A percentile compares a stretch with the other conserved stretches of the same genome.
Conservation (phyloP, 1,140 invertebrate species). For the Leucophenga varia region DNA sequence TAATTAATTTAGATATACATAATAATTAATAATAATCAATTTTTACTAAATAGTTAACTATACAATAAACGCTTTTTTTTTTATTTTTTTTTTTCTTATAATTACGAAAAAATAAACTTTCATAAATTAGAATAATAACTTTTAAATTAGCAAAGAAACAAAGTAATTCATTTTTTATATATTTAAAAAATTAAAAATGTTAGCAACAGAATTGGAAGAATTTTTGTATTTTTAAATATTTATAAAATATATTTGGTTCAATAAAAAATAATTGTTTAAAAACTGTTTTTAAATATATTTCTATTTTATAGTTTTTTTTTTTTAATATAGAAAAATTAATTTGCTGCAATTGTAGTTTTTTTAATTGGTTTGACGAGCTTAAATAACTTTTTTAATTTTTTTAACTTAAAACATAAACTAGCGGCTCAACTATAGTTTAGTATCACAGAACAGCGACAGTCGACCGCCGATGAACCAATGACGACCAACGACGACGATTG, state of each 20-base stretch:
- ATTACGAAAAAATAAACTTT: too few species aligned
- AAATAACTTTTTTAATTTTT: conserved; percentile 1
- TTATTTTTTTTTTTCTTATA: too few species aligned
- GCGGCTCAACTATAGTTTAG: conserved; percentile 54
- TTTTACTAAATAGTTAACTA: too few species aligned
- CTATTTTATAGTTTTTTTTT: too few species aligned
- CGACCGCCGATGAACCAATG: conserved; percentile 21
- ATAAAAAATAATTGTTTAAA: neutral
- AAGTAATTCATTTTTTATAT: too few species aligned
- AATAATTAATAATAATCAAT: too few species aligned
- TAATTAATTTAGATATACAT: too few species aligned
- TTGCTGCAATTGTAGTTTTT: conserved; percentile 7
- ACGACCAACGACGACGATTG: conserved; percentile 22
- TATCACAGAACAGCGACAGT: conserved; percentile 55
- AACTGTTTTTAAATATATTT: conserved; percentile 3
- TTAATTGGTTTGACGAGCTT: neutral
- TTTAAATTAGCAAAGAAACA: too few species aligned
- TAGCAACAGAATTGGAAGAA: conserved; percentile 35
- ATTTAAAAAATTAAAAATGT: too few species aligned
- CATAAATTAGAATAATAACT: too few species aligned
- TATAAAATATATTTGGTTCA: conserved; percentile 1
- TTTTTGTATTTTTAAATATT: neutral
- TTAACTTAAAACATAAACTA: conserved; percentile 47
- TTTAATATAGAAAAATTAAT: conserved; percentile 1
- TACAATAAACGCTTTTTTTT: too few species aligned